phyloP scores from a whole-genome alignment of 1,140 invertebrate species.

The Penaeus vannamei region DNA sequence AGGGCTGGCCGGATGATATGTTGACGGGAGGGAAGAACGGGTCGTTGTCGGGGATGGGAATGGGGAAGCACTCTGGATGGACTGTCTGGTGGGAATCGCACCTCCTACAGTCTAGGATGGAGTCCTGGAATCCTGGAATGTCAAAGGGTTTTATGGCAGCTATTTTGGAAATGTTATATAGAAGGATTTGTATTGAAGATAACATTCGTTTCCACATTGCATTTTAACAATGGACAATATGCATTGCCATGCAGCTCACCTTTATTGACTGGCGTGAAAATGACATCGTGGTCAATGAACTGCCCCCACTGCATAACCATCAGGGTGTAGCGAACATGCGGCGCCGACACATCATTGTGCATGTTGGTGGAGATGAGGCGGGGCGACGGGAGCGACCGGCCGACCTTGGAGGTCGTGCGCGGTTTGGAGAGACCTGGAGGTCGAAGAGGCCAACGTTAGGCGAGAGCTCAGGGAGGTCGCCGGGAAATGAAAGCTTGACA shows the following conservation, averaged over 20 bases:
- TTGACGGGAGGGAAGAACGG: slow-evolving; percentile 75
- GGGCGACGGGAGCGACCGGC: slow-evolving; percentile 71
- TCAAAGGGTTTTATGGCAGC: neutral
- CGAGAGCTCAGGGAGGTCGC: too few relatives aligned
- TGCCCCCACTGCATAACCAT: slow-evolving; percentile 76
- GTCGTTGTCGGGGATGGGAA: slow-evolving; percentile 75
- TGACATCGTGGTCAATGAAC: slow-evolving; percentile 77
- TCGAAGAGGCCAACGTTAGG: neutral
- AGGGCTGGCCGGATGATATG: slow-evolving; percentile 73
- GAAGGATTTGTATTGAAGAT: too few relatives aligned
- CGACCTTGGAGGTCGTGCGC: slow-evolving; percentile 69
- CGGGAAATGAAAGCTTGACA: too few relatives aligned
- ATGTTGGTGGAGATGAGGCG: slow-evolving; percentile 73
- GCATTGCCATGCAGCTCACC: slow-evolving; percentile 68
- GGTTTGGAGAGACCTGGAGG: slow-evolving; percentile 71
- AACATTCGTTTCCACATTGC: too few relatives aligned
- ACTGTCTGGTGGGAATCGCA: slow-evolving; percentile 73
- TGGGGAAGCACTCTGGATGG: slow-evolving; percentile 77
- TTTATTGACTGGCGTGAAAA: slow-evolving; percentile 76
- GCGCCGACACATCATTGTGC: slow-evolving; percentile 73
- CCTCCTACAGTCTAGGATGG: slow-evolving; percentile 70
- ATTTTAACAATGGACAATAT: neutral
- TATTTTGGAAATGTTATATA: neutral
- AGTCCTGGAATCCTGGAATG: slow-evolving; percentile 71
- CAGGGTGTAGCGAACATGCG: slow-evolving; percentile 74